Conservation (phyloP, 1,140 invertebrate genomes). For the Aphelinus atriplicis region DNA sequence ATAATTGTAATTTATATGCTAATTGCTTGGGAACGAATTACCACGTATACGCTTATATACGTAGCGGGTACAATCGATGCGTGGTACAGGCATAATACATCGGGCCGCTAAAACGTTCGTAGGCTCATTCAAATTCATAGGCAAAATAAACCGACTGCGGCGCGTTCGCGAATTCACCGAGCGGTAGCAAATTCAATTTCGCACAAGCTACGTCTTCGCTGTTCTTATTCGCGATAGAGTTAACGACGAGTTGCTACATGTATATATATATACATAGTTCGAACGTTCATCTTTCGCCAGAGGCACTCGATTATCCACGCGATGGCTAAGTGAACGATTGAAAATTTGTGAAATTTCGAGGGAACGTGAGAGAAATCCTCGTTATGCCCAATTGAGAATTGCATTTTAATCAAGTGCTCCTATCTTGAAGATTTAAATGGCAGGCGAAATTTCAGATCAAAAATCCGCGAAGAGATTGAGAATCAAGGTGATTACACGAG, state of each 20-base stretch:
- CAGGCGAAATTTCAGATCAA: too few species aligned
- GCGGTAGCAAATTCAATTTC: conserved; percentile 30
- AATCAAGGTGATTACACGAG: too few species aligned
- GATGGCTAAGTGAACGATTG: background rate
- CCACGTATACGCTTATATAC: background rate
- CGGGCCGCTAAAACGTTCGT: background rate
- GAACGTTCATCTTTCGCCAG: conserved; percentile 18
- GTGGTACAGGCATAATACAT: background rate
- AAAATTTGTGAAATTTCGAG: too few species aligned
- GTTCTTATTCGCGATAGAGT: conserved; percentile 5
- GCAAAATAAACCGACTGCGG: conserved; percentile 30
- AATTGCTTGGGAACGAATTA: conserved; percentile 40
- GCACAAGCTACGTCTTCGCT: background rate
- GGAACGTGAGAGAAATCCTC: too few species aligned
- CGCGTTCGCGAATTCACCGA: conserved; percentile 15
- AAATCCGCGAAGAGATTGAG: too few species aligned
- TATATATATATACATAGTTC: background rate
- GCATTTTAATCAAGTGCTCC: too few species aligned
- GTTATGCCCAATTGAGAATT: too few species aligned
- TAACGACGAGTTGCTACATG: conserved; percentile 11
- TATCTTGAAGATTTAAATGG: too few species aligned
- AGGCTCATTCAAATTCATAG: conserved; percentile 36
- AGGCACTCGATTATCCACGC: background rate
- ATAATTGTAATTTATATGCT: conserved; percentile 43
- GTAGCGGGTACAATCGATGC: background rate